These are phyloP conservation scores for Noctua comes DNA, from an alignment of 2,888 invertebrate species.

Conservation along the genomic window DNA sequence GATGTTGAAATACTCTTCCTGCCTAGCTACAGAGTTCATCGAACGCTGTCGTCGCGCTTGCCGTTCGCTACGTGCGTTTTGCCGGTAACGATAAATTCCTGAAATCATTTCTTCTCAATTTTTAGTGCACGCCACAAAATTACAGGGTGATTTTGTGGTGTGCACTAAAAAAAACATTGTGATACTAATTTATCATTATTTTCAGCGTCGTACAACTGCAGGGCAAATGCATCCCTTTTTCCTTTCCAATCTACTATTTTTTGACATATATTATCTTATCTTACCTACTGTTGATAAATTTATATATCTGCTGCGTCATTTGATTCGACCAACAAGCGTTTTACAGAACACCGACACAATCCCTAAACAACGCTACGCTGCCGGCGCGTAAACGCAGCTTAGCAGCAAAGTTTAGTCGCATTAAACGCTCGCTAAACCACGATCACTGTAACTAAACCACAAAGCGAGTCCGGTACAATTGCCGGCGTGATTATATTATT, in stretches of 20 bases:
- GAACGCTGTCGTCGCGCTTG: no score
- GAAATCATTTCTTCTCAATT: no score
- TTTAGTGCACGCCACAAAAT: no score
- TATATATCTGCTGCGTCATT: not conserved
- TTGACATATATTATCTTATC: not conserved
- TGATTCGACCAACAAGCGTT: not conserved
- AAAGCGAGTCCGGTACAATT: constrained; percentile 34
- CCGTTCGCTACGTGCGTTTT: no score
- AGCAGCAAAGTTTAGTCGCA: constrained; percentile 22
- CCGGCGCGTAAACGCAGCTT: constrained; percentile 6
- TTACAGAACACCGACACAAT: not conserved
- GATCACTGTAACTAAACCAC: constrained; percentile 39
- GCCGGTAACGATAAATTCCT: no score
- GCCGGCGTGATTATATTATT: constrained; percentile 39
- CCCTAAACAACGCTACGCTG: not conserved
- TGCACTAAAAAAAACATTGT: not conserved
- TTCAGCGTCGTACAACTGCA: not conserved
- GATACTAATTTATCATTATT: not conserved
- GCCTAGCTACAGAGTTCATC: no score
- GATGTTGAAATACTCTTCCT: no score
- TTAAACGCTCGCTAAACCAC: constrained; percentile 44
- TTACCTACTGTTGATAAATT: not conserved
- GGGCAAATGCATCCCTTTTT: not conserved
- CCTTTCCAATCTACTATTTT: not conserved
- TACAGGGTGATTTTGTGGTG: not conserved